Percentiles rank a stretch among this genome's conserved stretches.
Evolutionary conservation across 2,113 vertebrate genomes (phyloP).

Genomic region (Oenanthe oenanthe): DNA sequence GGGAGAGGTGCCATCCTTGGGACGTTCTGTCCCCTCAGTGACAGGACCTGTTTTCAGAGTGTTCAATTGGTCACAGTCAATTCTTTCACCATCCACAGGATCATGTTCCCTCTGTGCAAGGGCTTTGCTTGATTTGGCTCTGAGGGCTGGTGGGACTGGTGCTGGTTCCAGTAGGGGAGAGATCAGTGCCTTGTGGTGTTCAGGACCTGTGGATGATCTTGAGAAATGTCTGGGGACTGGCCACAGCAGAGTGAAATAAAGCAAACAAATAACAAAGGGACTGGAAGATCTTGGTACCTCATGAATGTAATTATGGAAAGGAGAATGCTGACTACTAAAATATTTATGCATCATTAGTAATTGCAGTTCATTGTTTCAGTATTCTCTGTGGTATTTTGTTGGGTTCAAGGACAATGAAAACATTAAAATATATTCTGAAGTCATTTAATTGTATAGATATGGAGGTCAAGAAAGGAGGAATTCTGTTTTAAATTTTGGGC

Average conservation of each 20-base stretch:
- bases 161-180: not conserved
- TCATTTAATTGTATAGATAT: not conserved
- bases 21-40: not conserved
- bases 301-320: not conserved
- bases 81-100: not conserved
- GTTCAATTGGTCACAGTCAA: not conserved
- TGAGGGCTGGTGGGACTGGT: rapidly evolving
- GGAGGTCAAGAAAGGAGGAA: not conserved
- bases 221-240: not conserved
- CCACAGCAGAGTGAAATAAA: not conserved
- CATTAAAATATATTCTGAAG: not conserved
- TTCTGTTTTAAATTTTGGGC: not conserved
- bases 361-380: not conserved
- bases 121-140: not conserved
- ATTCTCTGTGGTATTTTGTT: not conserved
- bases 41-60: not conserved
- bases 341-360: not conserved
- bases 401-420: not conserved
- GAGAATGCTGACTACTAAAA: not conserved
- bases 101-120: rapidly evolving
- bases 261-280: not conserved
- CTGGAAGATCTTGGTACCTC: not conserved
- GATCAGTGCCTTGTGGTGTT: not conserved
- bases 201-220: not conserved
- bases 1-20: not conserved